Evolutionary conservation across 2,113 vertebrate genomes (phyloP), one percentile per base, ranked within the genome.

Genomic region (Polypterus senegalus): DNA sequence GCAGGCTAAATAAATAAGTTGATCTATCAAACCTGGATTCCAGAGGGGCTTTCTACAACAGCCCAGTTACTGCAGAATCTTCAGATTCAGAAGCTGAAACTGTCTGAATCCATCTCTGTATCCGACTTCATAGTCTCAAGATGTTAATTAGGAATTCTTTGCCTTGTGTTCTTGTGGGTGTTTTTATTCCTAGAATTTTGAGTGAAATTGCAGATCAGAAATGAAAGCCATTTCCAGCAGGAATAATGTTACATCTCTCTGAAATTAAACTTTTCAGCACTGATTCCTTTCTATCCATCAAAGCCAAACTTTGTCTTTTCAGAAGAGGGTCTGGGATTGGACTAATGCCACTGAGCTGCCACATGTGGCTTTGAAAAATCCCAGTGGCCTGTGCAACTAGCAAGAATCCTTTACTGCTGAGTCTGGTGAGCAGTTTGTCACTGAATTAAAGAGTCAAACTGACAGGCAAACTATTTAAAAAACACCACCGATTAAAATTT

Each of bases 401-500:
- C 27, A 9, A 68, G 66, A 27, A 27, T 27, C 69, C 68, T 59
- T 4, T 27, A 60, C 6, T 27, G 44, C 61, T 66, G 66, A 66
- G 62, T 70, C 57, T 27, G 27, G 61, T 8, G 11, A 68, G 65
- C 68, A 73, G 73, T 79, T 84, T 83, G 80, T 87, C 76, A 73
- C 76, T 77, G 75, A 78, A 76, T 67, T 52, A 58, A 49, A 65
- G 66, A 68, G 61, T 6, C 67, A 71, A 72, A 81, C 75, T 81
- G 79, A 82, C 80, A 80, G 80, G 63, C 74, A 60, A 54, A 73
- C 73, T 71, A 74, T 76, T 78, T 71, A 78, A 81, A 79, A 75
- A 79, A 75, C 68, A 83, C 63, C 73, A 77, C 71, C 66, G 67
- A 86, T 86, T 8, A 78, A 85, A 83, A 82, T 86, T 85, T 83